These are phyloP conservation scores for Strongylocentrotus purpuratus DNA, from an alignment of 35 echinoderm and acorn worm species.

Conservation along the genomic window DNA sequence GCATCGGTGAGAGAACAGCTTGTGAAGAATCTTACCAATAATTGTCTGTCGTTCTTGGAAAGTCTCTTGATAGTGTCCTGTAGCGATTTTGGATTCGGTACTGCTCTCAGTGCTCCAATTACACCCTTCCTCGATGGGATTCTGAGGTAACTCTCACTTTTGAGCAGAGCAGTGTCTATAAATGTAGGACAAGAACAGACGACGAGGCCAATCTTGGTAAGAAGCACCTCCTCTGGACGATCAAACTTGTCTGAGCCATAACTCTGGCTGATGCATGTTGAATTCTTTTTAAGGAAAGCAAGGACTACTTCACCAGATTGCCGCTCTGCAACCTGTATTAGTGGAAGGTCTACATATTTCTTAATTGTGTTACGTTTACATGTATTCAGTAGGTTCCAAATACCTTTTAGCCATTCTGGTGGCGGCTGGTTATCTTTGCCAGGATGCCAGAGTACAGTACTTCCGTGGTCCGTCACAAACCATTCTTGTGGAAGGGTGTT, in stretches of 20 bases:
- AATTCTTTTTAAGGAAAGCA: background rate
- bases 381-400: background rate
- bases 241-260: background rate
- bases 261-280: background rate
- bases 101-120: background rate
- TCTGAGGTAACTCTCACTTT: background rate
- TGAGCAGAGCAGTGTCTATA: background rate
- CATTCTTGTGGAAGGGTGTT: constrained; percentile 16
- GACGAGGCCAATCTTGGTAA: constrained; percentile 35
- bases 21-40: background rate
- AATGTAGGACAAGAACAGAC: constrained; percentile 13
- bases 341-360: background rate
- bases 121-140: background rate
- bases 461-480: background rate
- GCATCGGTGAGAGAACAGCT: background rate
- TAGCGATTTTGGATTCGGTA: background rate
- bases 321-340: background rate
- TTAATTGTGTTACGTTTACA: background rate
- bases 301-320: background rate
- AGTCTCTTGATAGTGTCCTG: background rate
- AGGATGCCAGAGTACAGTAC: constrained; percentile 18
- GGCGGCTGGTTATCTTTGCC: background rate
- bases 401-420: background rate
- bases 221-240: background rate
- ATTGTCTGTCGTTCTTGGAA: background rate